These are phyloP conservation scores for Spheniscus humboldti DNA, from an alignment of 2,797 vertebrate genomes.

Conservation along the genomic window DNA sequence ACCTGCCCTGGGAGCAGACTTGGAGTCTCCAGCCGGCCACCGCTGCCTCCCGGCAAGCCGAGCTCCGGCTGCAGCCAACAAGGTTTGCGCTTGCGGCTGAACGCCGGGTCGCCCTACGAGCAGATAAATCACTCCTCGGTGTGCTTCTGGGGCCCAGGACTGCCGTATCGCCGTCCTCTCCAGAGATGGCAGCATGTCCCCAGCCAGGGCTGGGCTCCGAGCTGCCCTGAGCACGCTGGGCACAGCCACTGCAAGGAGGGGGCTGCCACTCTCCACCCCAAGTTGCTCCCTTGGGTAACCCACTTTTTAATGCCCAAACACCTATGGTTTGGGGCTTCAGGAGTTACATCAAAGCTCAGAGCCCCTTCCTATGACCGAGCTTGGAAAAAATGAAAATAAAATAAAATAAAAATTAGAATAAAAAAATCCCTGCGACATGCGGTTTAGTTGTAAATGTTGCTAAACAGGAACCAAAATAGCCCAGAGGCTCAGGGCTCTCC, in stretches of 20 bases:
- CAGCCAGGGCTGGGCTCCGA: background rate
- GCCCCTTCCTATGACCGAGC: background rate
- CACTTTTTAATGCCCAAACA: rapidly evolving
- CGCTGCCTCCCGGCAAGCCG: background rate
- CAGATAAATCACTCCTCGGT: background rate
- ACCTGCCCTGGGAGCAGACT: background rate
- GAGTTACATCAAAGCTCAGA: background rate
- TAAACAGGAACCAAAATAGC: background rate
- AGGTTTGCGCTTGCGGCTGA: background rate
- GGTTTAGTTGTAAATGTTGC: rapidly evolving
- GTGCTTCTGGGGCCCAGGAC: background rate
- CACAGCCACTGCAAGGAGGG: rapidly evolving
- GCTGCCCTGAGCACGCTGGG: rapidly evolving
- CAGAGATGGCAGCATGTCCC: slow-evolving; percentile 56
- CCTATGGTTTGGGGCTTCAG: rapidly evolving
- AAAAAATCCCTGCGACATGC: rapidly evolving
- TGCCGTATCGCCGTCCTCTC: background rate
- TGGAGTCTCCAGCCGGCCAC: background rate
- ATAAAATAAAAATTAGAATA: rapidly evolving
- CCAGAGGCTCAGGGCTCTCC: background rate
- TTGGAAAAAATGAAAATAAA: background rate
- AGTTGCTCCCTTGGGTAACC: background rate
- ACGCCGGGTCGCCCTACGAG: rapidly evolving
- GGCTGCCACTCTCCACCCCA: background rate
- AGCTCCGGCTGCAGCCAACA: background rate